Evolutionary conservation across 2,113 vertebrate species (phyloP).

Genomic region (Hoplias malabaricus): DNA sequence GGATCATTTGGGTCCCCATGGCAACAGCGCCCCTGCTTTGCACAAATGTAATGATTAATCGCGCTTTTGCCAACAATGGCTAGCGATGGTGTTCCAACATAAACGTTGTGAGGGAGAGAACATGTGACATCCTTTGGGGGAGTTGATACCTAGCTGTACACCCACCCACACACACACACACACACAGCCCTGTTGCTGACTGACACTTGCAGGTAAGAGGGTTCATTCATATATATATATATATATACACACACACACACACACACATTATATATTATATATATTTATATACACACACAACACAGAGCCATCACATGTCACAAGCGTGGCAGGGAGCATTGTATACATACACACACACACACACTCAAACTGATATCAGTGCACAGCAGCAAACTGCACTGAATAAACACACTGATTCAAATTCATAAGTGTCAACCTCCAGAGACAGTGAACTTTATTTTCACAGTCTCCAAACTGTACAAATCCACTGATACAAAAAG

Average conservation of each 20-base stretch:
- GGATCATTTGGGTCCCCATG: slow-evolving; percentile 65
- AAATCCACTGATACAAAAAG: no score
- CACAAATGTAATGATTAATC: slow-evolving; percentile 73
- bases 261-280: slow-evolving; percentile 11
- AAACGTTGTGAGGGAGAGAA: slow-evolving; percentile 41
- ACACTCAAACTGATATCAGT: not conserved
- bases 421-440: no score
- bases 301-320: not conserved
- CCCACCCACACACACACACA: slow-evolving; percentile 13
- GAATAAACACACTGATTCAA: not conserved
- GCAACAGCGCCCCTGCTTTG: slow-evolving; percentile 64
- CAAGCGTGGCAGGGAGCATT: not conserved
- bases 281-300: not conserved
- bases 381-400: not conserved
- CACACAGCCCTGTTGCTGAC: slow-evolving; percentile 33
- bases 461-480: no score
- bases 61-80: slow-evolving; percentile 63
- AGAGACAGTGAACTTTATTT: no score
- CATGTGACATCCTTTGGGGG: slow-evolving; percentile 27
- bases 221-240: slow-evolving; percentile 23
- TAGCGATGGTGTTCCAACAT: slow-evolving; percentile 58
- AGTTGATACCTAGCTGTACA: not conserved
- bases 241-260: not conserved
- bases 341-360: not conserved
- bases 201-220: slow-evolving; percentile 23